Percentiles rank a stretch among this genome's conserved stretches.
phyloP scores from a whole-genome alignment of 2,113 vertebrate genomes.

The Thalassoma bifasciatum region DNA sequence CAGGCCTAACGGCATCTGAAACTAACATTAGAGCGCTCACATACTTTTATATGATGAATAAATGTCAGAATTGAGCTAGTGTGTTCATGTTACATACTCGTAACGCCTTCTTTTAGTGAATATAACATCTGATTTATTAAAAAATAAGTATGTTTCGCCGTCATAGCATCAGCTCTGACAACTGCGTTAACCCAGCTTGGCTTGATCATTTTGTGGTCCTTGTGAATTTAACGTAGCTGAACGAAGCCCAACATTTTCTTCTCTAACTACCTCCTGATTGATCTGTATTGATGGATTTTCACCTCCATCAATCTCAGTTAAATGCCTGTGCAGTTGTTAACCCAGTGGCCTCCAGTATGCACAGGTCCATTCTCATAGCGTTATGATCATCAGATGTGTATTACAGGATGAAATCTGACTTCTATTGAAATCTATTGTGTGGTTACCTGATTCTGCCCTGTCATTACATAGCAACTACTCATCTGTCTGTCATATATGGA shows the following conservation, averaged over 20 bases:
- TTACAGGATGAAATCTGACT: too few species aligned
- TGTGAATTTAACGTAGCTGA: neutral
- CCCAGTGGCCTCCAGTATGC: constrained; percentile 25
- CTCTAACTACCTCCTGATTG: neutral
- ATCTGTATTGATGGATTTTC: neutral
- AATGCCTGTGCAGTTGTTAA: constrained; percentile 48
- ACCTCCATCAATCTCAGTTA: neutral
- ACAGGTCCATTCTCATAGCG: neutral
- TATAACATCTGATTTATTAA: neutral
- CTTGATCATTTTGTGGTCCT: neutral
- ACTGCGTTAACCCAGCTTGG: neutral
- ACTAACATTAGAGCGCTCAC: constrained; percentile 6
- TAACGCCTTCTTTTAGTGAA: neutral
- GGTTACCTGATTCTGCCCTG: too few species aligned
- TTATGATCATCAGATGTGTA: neutral
- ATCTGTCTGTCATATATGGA: too few species aligned
- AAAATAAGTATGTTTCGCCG: constrained; percentile 1
- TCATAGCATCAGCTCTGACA: constrained; percentile 4
- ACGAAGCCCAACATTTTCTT: neutral
- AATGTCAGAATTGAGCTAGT: fast-evolving
- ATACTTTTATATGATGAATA: neutral
- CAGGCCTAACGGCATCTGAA: neutral
- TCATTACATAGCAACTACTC: too few species aligned
- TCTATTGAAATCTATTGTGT: too few species aligned
- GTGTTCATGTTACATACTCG: neutral